Evolutionary conservation across 1,140 invertebrate genomes (phyloP), one percentile per base, ranked within the genome.

Genomic region (Hypothenemus hampei): DNA sequence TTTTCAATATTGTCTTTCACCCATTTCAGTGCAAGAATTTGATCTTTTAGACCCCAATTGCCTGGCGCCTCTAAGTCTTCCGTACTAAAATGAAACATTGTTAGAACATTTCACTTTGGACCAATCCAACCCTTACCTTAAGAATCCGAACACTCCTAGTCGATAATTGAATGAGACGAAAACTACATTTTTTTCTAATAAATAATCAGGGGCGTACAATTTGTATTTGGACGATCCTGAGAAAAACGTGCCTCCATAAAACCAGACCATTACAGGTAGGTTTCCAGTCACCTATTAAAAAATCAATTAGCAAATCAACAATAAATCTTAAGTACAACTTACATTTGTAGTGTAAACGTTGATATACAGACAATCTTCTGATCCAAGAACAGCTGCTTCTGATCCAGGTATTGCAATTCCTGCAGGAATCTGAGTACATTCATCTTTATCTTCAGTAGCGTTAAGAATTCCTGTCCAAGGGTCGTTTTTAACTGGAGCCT

Each of bases 121-220:
- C n/a, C n/a, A n/a, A n/a, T n/a, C n/a, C n/a, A 1, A 0, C 8
- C 23, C 4, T 15, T 20, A 49, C 47, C 47, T 49, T 16, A 61
- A 45, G 46, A 62, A 64, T 58, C 65, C 65, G 18, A 56, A 59
- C 10, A 51, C 13, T 7, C 75, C 75, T 3, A 80, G 63, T 40
- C 78, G 65, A 58, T 80, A 81, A 62, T 81, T 80, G 16, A 80
- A 64, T 3, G 73, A 75, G 11, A 80, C 73, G 1, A 80, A 69
- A 11, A 81, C 69, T 3, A 78, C 62, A n/a, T 74, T 70, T 22
- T 70, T 60, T 31, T 73, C 69, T 22, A 78, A 66, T 11, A 81
- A 59, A 47, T 72, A 72, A 37, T 75, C 71, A 11, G 72, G 65
- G 4, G 59, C 61, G 24, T 65, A 52, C 35, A 64, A 63, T 6